phyloP scores from a whole-genome alignment of 2,888 invertebrate genomes.

The Hyles lineata region DNA sequence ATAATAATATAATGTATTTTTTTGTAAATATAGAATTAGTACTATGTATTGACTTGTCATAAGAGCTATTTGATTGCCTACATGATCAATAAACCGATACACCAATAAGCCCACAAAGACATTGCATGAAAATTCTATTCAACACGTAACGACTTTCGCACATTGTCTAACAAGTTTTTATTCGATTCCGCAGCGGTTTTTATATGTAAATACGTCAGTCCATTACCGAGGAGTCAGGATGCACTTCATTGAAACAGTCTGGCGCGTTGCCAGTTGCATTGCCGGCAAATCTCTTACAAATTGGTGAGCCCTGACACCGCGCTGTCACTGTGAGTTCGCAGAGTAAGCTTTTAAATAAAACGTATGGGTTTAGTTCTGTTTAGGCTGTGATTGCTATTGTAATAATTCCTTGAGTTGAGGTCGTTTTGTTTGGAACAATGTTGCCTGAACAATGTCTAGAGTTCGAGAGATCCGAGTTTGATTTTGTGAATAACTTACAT shows the following conservation, averaged over 20 bases:
- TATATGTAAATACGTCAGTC: slow-evolving; percentile 11
- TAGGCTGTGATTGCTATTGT: slow-evolving; percentile 12
- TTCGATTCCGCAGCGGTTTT: neutral
- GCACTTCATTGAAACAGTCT: slow-evolving; percentile 8
- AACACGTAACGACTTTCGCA: neutral
- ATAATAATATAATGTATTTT: too few relatives aligned
- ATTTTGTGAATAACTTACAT: too few relatives aligned
- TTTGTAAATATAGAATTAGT: too few relatives aligned
- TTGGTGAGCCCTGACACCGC: slow-evolving; percentile 23
- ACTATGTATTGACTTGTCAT: too few relatives aligned
- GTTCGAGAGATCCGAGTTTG: too few relatives aligned
- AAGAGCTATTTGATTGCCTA: too few relatives aligned
- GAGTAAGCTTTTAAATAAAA: slow-evolving; percentile 19
- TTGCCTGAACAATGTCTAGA: too few relatives aligned
- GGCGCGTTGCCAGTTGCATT: slow-evolving; percentile 15
- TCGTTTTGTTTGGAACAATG: neutral
- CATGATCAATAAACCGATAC: too few relatives aligned
- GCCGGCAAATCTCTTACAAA: slow-evolving; percentile 17
- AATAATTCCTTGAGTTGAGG: neutral
- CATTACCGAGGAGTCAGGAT: slow-evolving; percentile 7
- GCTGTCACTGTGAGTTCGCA: slow-evolving; percentile 12
- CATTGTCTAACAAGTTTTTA: neutral
- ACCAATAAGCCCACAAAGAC: too few relatives aligned
- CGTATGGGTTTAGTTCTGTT: slow-evolving; percentile 2
- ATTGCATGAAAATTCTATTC: too few relatives aligned